phyloP scores from a whole-genome alignment of 2,113 vertebrate genomes.

The Larimichthys polyactis region DNA sequence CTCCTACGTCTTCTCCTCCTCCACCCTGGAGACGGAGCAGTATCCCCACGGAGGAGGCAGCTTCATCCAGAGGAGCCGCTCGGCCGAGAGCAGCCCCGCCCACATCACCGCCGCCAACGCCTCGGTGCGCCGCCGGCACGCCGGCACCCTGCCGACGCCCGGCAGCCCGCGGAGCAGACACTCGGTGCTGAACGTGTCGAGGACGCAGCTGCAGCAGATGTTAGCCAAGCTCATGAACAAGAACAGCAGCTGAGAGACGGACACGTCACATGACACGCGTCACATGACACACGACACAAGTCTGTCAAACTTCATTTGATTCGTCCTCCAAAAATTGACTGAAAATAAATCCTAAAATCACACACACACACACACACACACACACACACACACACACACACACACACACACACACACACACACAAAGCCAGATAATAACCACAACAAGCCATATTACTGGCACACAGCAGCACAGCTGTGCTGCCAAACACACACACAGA shows the following conservation, averaged over 20 bases:
- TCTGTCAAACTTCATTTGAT: slow-evolving; percentile 8
- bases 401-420: neutral
- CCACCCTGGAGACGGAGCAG: slow-evolving; percentile 97
- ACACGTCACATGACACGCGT: neutral
- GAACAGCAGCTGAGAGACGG: slow-evolving; percentile 87
- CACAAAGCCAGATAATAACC: slow-evolving; percentile 12
- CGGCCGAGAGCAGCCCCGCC: slow-evolving; percentile 97
- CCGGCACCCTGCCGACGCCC: slow-evolving; percentile 73
- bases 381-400: slow-evolving; percentile 1
- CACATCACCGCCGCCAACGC: slow-evolving; percentile 84
- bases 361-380: neutral
- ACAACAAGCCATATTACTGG: slow-evolving; percentile 61
- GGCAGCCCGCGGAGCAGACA: slow-evolving; percentile 95
- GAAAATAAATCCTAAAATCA: too few species aligned
- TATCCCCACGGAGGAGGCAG: slow-evolving; percentile 90
- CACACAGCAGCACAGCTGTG: slow-evolving; percentile 35
- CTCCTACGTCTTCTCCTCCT: slow-evolving; percentile 99
- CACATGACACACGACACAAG: slow-evolving; percentile 19
- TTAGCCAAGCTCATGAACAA: slow-evolving; percentile 97
- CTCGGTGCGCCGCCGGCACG: slow-evolving; percentile 70
- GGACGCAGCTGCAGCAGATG: slow-evolving; percentile 97
- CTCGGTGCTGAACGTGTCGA: slow-evolving; percentile 93
- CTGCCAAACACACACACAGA: slow-evolving; percentile 27
- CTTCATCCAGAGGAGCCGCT: slow-evolving; percentile 99
- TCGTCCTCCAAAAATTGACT: too few species aligned